Percentiles rank a stretch among this genome's conserved stretches.
These are phyloP conservation scores for Melanaphis sacchari DNA, from an alignment of 1,140 invertebrate species.

Conservation along the genomic window DNA sequence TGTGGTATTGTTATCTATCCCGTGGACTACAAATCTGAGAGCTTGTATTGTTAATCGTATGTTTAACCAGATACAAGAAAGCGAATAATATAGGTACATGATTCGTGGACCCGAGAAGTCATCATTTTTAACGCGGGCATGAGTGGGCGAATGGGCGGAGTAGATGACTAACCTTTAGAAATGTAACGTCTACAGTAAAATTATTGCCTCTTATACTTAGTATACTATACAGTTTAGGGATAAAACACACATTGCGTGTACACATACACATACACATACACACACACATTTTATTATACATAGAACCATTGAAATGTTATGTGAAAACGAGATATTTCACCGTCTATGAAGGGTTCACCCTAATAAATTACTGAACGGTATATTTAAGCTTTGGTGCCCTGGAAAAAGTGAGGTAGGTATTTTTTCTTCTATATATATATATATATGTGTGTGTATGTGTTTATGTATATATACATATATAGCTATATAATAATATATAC, in stretches of 20 bases:
- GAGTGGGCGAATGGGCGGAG: not conserved
- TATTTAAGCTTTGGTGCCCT: not conserved
- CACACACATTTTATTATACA: not conserved
- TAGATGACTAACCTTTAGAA: not conserved
- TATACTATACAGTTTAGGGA: not conserved
- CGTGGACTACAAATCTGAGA: not conserved
- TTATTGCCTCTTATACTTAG: not conserved
- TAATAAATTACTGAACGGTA: conserved; percentile 36
- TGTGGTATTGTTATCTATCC: not conserved
- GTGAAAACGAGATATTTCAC: conserved; percentile 49
- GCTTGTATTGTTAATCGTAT: not conserved
- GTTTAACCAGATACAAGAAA: not conserved
- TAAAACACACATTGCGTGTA: not conserved
- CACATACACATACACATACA: not conserved
- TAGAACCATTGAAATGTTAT: conserved; percentile 24
- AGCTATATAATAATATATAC: not conserved
- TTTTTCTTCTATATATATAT: not conserved
- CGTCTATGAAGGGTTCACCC: conserved; percentile 16
- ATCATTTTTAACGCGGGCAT: not conserved
- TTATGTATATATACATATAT: not conserved
- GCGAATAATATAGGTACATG: not conserved
- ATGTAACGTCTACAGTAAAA: not conserved
- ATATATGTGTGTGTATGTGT: too few species aligned
- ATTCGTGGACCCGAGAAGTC: not conserved
- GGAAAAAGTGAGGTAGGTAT: not conserved